phyloP scores from a whole-genome alignment of 1,140 invertebrate species.

The Metopolophium dirhodum region DNA sequence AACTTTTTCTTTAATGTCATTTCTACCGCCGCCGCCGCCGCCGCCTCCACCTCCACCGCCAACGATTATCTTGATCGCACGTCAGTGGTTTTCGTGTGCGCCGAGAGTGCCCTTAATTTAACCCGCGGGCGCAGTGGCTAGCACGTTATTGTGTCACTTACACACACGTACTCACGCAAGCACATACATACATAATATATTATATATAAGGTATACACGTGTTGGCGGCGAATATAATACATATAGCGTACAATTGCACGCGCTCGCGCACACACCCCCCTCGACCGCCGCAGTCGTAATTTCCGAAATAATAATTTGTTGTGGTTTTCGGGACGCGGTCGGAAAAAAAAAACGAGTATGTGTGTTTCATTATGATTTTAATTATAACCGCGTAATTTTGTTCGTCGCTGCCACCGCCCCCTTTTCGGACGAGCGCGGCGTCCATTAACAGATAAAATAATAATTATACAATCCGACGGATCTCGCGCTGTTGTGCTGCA shows the following conservation, averaged over 20 bases:
- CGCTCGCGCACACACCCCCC: background rate
- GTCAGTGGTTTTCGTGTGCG: conserved; percentile 32
- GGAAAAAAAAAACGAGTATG: background rate
- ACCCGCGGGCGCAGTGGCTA: background rate
- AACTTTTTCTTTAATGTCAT: conserved; percentile 33
- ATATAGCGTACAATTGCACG: background rate
- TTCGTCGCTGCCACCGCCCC: background rate
- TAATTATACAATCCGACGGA: conserved; percentile 42
- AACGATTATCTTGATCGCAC: conserved; percentile 51
- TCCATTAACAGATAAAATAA: conserved; percentile 28
- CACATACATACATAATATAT: conserved; percentile 1
- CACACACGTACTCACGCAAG: conserved; percentile 14
- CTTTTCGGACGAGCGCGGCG: background rate
- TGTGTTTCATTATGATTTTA: conserved; percentile 35
- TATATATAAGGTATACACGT: background rate
- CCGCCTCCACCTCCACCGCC: no score
- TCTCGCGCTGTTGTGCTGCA: background rate
- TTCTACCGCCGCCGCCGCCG: background rate
- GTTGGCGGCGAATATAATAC: background rate
- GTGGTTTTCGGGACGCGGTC: conserved; percentile 4
- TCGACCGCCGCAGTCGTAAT: background rate
- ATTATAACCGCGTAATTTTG: conserved; percentile 43
- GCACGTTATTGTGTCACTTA: conserved; percentile 42
- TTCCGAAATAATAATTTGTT: conserved; percentile 39
- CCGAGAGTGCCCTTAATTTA: conserved; percentile 38